Conservation (phyloP, 1,140 invertebrate species). For the Eufriesea mexicana region DNA sequence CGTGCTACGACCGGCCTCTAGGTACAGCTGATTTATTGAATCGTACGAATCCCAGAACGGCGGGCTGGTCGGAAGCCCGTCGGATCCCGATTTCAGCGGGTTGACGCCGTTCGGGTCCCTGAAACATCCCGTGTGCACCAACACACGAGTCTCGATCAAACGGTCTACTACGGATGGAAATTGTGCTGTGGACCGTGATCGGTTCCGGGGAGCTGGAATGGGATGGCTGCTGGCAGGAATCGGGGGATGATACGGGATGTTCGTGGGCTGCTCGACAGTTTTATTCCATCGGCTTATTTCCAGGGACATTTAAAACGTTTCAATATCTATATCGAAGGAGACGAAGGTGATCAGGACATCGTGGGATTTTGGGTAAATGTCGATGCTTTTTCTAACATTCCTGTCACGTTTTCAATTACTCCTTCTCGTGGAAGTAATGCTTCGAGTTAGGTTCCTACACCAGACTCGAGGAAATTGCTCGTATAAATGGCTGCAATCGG, state of each 20-base stretch:
- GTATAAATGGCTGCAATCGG: too few relatives aligned
- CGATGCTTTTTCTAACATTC: too few relatives aligned
- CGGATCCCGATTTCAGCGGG: constrained; percentile 60
- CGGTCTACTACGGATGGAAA: background rate
- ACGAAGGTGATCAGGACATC: too few relatives aligned
- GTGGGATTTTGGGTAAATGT: too few relatives aligned
- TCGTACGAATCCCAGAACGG: constrained; percentile 95
- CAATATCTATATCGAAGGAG: too few relatives aligned
- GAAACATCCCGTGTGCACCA: constrained; percentile 71
- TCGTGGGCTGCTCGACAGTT: background rate
- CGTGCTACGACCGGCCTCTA: constrained; percentile 89
- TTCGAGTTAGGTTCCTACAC: too few relatives aligned
- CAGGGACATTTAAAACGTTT: too few relatives aligned
- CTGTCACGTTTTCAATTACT: too few relatives aligned
- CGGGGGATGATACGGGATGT: background rate
- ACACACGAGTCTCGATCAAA: background rate
- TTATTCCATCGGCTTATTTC: too few relatives aligned
- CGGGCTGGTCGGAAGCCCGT: constrained; percentile 70
- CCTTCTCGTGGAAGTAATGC: too few relatives aligned
- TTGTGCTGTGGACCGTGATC: background rate
- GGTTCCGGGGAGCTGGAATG: background rate
- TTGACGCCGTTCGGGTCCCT: constrained; percentile 87
- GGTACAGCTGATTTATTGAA: constrained; percentile 93
- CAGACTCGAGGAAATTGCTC: too few relatives aligned
- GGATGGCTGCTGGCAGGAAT: background rate